Percentiles rank a stretch among this genome's conserved stretches.
phyloP scores from a whole-genome alignment of 1,140 invertebrate species.

The Ylistrum balloti region DNA sequence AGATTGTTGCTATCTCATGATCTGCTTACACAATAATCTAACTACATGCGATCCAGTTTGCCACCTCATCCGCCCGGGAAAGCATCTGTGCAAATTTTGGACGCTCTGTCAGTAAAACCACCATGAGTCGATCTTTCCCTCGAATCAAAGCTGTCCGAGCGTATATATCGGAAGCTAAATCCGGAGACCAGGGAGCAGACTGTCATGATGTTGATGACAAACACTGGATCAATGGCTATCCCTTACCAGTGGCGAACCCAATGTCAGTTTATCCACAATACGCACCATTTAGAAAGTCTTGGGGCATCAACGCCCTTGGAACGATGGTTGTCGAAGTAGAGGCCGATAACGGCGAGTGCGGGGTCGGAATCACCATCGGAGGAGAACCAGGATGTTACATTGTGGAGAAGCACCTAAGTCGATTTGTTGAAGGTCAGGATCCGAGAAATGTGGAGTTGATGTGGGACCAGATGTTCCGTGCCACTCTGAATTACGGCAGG shows the following conservation, averaged over 20 bases:
- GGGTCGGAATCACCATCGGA: conserved; percentile 77
- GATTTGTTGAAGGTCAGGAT: conserved; percentile 80
- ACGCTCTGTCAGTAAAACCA: not conserved
- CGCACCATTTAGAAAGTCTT: conserved; percentile 74
- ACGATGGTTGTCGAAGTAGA: conserved; percentile 78
- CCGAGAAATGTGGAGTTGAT: conserved; percentile 78
- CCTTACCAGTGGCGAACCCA: conserved; percentile 76
- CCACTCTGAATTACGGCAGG: conserved; percentile 78
- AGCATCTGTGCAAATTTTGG: not conserved
- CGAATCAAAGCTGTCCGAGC: conserved; percentile 74
- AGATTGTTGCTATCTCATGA: not conserved
- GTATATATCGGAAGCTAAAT: conserved; percentile 63
- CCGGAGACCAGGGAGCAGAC: conserved; percentile 74
- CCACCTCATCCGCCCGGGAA: not conserved
- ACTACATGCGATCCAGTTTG: not conserved
- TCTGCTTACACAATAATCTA: not conserved
- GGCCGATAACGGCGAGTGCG: conserved; percentile 75
- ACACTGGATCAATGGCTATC: conserved; percentile 79
- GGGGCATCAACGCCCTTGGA: conserved; percentile 79
- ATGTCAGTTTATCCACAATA: conserved; percentile 77
- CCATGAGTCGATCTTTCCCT: conserved; percentile 62
- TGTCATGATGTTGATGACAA: conserved; percentile 75
- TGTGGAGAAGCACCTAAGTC: conserved; percentile 78
- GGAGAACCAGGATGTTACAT: conserved; percentile 78
- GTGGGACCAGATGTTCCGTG: conserved; percentile 80